Evolutionary conservation across 2,113 vertebrate genomes (phyloP).

Genomic region (Cairina moschata): DNA sequence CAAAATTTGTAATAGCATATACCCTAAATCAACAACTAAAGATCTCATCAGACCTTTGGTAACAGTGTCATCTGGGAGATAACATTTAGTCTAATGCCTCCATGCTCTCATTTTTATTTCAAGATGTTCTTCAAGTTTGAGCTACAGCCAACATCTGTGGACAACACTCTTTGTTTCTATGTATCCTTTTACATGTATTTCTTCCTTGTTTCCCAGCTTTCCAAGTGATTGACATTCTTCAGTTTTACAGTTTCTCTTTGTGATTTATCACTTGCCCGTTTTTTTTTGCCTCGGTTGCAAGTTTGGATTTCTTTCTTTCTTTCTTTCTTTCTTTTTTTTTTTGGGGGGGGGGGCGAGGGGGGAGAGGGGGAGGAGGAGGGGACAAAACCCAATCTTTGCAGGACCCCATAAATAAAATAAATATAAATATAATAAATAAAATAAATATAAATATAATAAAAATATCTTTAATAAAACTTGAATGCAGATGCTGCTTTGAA

Average conservation of each 20-base stretch:
- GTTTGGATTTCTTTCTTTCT: background rate
- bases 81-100: background rate
- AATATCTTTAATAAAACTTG: background rate
- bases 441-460: too few relatives aligned
- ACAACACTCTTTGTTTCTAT: background rate
- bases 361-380: too few relatives aligned
- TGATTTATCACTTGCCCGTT: background rate
- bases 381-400: background rate
- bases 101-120: background rate
- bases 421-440: too few relatives aligned
- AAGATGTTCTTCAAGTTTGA: background rate
- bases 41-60: background rate
- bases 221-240: background rate
- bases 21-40: background rate
- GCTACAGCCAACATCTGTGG: background rate
- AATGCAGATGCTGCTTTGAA: too few relatives aligned
- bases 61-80: background rate
- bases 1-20: background rate
- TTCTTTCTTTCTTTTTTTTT: background rate
- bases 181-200: background rate
- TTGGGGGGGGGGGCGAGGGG: background rate
- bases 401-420: too few relatives aligned
- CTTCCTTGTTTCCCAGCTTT: background rate
- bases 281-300: background rate
- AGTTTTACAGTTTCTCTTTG: background rate